Percentiles rank a stretch among this genome's conserved stretches.
These are phyloP conservation scores for Peromyscus eremicus DNA, from an alignment of 2,797 vertebrate species.

Conservation along the genomic window DNA sequence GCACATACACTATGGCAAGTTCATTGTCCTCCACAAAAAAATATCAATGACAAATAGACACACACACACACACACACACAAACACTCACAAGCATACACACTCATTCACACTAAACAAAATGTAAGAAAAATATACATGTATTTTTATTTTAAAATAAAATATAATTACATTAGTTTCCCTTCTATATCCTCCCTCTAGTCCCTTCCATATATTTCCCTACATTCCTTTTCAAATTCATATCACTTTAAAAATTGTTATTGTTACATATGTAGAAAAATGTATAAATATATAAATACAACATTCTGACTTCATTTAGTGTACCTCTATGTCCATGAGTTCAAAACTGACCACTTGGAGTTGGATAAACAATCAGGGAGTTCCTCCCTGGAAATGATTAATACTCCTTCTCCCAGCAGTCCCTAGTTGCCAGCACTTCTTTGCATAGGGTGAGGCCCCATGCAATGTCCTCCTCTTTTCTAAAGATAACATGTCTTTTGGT, in stretches of 20 bases:
- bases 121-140: not conserved
- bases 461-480: not conserved
- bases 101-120: not conserved
- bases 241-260: not conserved
- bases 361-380: not conserved
- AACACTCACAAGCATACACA: not conserved
- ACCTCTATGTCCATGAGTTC: not conserved
- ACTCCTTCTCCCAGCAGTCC: not conserved
- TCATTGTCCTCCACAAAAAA: not conserved
- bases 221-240: not conserved
- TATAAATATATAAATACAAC: not conserved
- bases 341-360: not conserved
- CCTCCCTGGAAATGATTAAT: not conserved
- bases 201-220: not conserved
- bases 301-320: not conserved
- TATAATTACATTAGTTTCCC: not conserved
- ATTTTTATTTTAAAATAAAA: not conserved
- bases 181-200: not conserved
- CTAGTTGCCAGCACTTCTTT: not conserved
- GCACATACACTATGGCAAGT: too few relatives aligned
- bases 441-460: not conserved
- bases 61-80: not conserved
- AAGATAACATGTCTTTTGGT: not conserved
- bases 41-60: not conserved
- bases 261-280: not conserved